Evolutionary conservation across 2,888 invertebrate species (phyloP).

Genomic region (Torymus tubicola): DNA sequence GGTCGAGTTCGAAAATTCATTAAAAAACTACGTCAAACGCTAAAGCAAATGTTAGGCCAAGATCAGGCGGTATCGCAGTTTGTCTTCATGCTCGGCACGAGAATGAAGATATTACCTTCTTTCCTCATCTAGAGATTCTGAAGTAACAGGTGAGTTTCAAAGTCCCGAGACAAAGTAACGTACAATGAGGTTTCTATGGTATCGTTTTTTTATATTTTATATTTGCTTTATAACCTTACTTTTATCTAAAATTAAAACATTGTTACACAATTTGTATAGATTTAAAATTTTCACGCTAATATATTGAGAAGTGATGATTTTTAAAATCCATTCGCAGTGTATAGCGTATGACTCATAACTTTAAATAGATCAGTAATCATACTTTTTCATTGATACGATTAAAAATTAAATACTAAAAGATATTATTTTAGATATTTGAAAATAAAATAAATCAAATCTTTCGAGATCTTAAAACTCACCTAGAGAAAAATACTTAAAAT

Average conservation of each 20-base stretch:
- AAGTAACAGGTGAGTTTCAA: slow-evolving; percentile 31
- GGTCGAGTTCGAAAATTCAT: slow-evolving; percentile 28
- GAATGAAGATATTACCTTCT: slow-evolving; percentile 26
- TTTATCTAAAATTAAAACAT: neutral
- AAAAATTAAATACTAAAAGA: neutral
- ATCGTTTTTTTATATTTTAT: too few species aligned
- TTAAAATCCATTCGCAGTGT: too few species aligned
- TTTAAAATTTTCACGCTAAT: too few species aligned
- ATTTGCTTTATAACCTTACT: too few species aligned
- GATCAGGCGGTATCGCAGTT: slow-evolving; percentile 59
- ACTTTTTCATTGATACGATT: too few species aligned
- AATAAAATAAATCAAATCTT: neutral
- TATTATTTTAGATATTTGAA: neutral
- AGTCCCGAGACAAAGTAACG: neutral
- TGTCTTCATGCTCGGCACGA: neutral
- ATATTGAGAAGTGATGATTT: too few species aligned
- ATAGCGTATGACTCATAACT: too few species aligned
- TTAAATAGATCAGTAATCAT: too few species aligned
- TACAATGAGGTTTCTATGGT: too few species aligned
- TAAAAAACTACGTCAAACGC: slow-evolving; percentile 21
- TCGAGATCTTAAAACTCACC: slow-evolving; percentile 15
- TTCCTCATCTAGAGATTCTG: slow-evolving; percentile 15
- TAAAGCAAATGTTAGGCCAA: slow-evolving; percentile 64
- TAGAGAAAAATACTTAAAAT: slow-evolving; percentile 30
- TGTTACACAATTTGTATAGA: too few species aligned